Base-by-base conservation (phyloP, 2,888 invertebrate genomes). In the Sisyra nigra region DNA sequence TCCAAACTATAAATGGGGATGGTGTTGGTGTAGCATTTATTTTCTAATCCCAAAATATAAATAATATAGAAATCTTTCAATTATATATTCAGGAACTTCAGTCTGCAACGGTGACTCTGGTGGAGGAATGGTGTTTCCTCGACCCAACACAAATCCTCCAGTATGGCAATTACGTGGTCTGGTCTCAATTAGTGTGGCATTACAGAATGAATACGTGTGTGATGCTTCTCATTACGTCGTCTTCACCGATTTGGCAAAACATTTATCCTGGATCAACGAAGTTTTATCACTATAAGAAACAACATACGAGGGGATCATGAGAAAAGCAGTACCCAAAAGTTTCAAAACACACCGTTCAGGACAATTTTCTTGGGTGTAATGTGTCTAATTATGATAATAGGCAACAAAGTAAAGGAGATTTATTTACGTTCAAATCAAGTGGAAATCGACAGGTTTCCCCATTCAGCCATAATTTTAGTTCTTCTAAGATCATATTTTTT, bases 201-300 rank as follows among this genome's bases (percentile, higher is more conserved):
- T 69, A 19, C 70, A 72, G 51, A 69, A 69, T 52, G 68, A 70
- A 48, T 65, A 66, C 50, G 57, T 70, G 6, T 76, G 76, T 49
- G 74, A 76, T 48, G 67, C 73, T 0, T 61, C 64, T 0, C 71
- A 75, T 50, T 75, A 72, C 55, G 69, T 72, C 13, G 68, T 75
- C 5, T 74, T 76, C 51, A 74, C 74, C 0, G 76, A 76, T 48
- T 57, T 70, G 17, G 72, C 72, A 4, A 71, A 72, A 54, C 66
- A 71, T 56, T 52, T 67, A 45, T 59, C 63, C 3, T 71, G 71
- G 70, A 63, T 71, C 29, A 49, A 51, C 38, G 18, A 15, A 4
- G 32, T 38, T 5, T 31, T 43, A 17, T 35, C 17, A 24, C 9
- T 6, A n/a, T 34, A 34, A 41, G 11, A 18, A 41, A 1, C n/a